These are phyloP conservation scores for Antedon bifida DNA, from an alignment of 35 echinoderm and acorn worm genomes.

Conservation along the genomic window DNA sequence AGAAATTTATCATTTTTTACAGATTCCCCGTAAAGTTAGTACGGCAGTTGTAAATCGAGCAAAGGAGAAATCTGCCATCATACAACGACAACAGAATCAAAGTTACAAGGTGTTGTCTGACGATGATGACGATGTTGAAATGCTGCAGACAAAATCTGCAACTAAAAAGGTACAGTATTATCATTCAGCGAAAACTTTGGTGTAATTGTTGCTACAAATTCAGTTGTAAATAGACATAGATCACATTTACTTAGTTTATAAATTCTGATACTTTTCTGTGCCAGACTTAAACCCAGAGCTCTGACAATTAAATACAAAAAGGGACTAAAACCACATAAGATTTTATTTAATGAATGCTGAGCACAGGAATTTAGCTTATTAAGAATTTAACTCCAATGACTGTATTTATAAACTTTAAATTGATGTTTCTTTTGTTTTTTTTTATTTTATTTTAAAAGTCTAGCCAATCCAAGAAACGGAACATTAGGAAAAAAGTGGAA, in stretches of 20 bases:
- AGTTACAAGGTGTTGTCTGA: slow-evolving; percentile 58
- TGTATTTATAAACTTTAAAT: too few species aligned
- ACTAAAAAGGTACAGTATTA: neutral
- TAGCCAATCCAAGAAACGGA: slow-evolving; percentile 22
- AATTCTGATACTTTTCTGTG: too few species aligned
- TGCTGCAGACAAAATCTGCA: neutral
- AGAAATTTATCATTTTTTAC: neutral
- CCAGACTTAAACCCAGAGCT: too few species aligned
- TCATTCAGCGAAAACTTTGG: neutral
- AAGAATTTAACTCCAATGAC: too few species aligned
- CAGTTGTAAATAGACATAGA: too few species aligned
- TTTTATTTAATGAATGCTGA: too few species aligned
- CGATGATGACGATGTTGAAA: slow-evolving; percentile 34
- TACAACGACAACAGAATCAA: slow-evolving; percentile 41
- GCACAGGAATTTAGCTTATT: too few species aligned
- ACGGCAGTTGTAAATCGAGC: slow-evolving; percentile 33
- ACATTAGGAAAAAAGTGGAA: slow-evolving; percentile 53
- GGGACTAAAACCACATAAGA: too few species aligned
- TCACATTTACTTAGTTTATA: too few species aligned
- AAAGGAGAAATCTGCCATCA: slow-evolving; percentile 56
- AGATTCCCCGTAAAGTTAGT: slow-evolving; percentile 58
- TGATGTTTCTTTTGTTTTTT: neutral
- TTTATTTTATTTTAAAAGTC: slow-evolving; percentile 2
- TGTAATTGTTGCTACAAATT: too few species aligned
- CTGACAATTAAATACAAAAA: too few species aligned